phyloP scores from a whole-genome alignment of 64 coral and sea anemone species.

The Montipora capricornis region DNA sequence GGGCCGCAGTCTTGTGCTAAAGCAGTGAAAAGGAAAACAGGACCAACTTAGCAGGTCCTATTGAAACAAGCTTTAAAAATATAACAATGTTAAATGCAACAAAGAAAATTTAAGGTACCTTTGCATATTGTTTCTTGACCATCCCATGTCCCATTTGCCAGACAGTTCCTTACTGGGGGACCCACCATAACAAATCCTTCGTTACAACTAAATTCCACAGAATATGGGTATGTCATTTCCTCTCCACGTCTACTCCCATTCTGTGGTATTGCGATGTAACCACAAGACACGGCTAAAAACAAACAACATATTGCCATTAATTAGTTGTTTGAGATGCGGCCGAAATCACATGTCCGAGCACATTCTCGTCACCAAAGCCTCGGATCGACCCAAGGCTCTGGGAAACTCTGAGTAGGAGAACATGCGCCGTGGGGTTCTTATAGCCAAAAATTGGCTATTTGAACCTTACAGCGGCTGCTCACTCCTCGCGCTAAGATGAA shows the following conservation, averaged over 20 bases:
- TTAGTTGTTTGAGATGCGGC: background rate
- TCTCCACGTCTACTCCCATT: background rate
- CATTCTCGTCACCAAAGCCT: too few species aligned
- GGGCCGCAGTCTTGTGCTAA: slow-evolving; percentile 69
- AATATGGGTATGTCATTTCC: background rate
- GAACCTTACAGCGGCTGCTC: too few species aligned
- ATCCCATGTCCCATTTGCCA: slow-evolving; percentile 14
- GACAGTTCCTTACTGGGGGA: background rate
- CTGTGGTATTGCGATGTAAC: background rate
- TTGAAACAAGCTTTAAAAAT: background rate
- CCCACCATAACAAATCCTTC: slow-evolving; percentile 32
- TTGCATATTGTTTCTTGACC: slow-evolving; percentile 11
- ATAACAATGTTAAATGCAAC: background rate
- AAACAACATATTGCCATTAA: background rate
- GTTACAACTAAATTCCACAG: slow-evolving; percentile 10
- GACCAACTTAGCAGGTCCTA: background rate
- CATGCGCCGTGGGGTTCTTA: too few species aligned
- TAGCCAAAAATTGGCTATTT: too few species aligned
- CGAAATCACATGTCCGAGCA: too few species aligned
- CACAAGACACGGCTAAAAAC: slow-evolving; percentile 5
- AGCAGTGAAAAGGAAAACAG: background rate
- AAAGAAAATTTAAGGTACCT: background rate
- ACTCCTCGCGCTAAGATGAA: too few species aligned
- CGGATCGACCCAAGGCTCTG: too few species aligned
- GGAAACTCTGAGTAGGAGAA: too few species aligned